Evolutionary conservation across 2,888 invertebrate species (phyloP).

Genomic region (Campopleginae sp.): DNA sequence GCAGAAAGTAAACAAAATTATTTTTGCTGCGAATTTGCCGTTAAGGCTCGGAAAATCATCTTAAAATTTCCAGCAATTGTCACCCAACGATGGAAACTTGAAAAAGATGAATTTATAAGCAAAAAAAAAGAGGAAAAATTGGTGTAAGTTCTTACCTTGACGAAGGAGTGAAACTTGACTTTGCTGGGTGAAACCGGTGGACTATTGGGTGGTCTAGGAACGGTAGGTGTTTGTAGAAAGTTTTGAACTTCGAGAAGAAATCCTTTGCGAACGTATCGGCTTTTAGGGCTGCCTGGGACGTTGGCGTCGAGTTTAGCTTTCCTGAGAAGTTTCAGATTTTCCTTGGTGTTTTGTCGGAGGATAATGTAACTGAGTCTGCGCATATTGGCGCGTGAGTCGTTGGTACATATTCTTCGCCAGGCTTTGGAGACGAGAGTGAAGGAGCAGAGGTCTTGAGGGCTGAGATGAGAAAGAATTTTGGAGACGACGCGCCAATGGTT

Average conservation of each 20-base stretch:
- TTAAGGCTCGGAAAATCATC: not conserved
- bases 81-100: not conserved
- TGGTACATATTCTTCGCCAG: slow-evolving; percentile 81
- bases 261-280: slow-evolving; percentile 77
- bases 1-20: not conserved
- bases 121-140: not conserved
- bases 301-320: slow-evolving; percentile 76
- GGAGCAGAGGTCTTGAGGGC: slow-evolving; percentile 81
- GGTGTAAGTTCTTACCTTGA: slow-evolving; percentile 78
- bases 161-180: slow-evolving; percentile 83
- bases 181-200: slow-evolving; percentile 84
- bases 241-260: slow-evolving; percentile 80
- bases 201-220: slow-evolving; percentile 77
- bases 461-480: slow-evolving; percentile 80
- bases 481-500: slow-evolving; percentile 80
- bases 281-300: slow-evolving; percentile 75
- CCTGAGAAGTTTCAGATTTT: slow-evolving; percentile 78
- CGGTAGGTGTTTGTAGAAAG: slow-evolving; percentile 73
- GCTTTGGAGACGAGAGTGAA: slow-evolving; percentile 82
- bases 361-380: slow-evolving; percentile 78
- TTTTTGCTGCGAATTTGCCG: not conserved
- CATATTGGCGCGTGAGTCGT: slow-evolving; percentile 77
- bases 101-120: not conserved
- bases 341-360: slow-evolving; percentile 79
- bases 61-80: not conserved